phyloP scores from a whole-genome alignment of 1,140 invertebrate species.

The Anoplolepis gracilipes region DNA sequence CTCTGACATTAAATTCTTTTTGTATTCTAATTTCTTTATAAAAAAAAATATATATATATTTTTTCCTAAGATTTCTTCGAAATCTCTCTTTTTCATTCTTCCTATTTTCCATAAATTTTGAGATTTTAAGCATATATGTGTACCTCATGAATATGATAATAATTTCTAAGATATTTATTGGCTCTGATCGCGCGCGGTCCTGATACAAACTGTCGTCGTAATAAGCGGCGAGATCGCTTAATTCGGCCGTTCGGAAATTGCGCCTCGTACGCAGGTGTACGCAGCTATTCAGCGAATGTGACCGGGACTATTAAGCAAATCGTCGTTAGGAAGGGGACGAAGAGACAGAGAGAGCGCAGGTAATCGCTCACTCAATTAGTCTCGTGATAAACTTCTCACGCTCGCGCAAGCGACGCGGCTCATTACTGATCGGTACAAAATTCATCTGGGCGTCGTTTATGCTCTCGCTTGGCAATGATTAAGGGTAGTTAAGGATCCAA shows the following conservation, averaged over 20 bases:
- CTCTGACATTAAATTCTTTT: too few relatives aligned
- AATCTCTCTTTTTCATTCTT: neutral
- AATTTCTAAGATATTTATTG: slow-evolving; percentile 30
- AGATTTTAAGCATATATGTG: slow-evolving; percentile 18
- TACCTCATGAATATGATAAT: slow-evolving; percentile 37
- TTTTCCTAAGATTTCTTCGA: neutral
- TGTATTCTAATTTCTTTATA: neutral
- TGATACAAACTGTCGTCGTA: slow-evolving; percentile 18
- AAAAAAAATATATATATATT: too few relatives aligned
- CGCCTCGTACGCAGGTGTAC: slow-evolving; percentile 11
- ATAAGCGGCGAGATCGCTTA: slow-evolving; percentile 16
- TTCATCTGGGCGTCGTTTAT: slow-evolving; percentile 27
- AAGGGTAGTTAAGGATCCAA: neutral
- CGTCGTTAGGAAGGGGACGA: neutral
- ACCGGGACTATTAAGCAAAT: slow-evolving; percentile 51
- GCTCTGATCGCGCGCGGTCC: neutral
- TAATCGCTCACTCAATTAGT: slow-evolving; percentile 57
- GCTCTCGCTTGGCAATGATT: neutral
- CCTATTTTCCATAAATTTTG: neutral
- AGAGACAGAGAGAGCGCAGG: neutral
- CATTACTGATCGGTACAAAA: neutral
- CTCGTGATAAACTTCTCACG: slow-evolving; percentile 32
- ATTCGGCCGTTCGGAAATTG: slow-evolving; percentile 20
- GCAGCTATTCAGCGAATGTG: slow-evolving; percentile 20
- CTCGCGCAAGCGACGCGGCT: neutral